A percentile compares a stretch with the other conserved stretches of the same genome.
phyloP scores from a whole-genome alignment of 1,140 invertebrate genomes.

The Hesperophylax magnus region DNA sequence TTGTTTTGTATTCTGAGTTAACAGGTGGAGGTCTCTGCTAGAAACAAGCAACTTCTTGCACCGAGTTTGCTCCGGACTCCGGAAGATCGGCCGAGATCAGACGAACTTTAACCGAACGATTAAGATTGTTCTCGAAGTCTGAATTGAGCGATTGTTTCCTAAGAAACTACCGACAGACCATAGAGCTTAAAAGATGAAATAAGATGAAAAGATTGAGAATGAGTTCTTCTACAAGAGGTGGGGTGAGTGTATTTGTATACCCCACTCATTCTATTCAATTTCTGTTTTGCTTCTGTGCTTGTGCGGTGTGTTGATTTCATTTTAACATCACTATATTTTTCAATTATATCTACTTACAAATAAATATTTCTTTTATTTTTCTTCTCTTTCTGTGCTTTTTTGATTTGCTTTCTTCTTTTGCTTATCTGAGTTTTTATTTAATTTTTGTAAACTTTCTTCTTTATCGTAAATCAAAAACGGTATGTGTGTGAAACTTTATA shows the following conservation, averaged over 20 bases:
- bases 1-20: slow-evolving; percentile 55
- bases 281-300: slow-evolving; percentile 43
- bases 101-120: background rate
- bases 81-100: slow-evolving; percentile 1
- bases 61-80: background rate
- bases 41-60: background rate
- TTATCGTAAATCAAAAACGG: too few species aligned
- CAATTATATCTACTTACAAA: background rate
- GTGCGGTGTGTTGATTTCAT: background rate
- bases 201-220: slow-evolving; percentile 15
- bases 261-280: slow-evolving; percentile 28
- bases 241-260: slow-evolving; percentile 43
- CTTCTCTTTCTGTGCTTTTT: slow-evolving; percentile 3
- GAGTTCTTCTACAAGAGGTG: slow-evolving; percentile 44
- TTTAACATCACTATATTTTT: background rate
- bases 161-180: slow-evolving; percentile 2
- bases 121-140: slow-evolving; percentile 23
- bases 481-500: too few species aligned
- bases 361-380: background rate
- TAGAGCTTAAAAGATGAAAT: background rate
- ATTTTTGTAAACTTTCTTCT: background rate
- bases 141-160: slow-evolving; percentile 1
- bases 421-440: background rate
- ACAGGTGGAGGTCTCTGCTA: slow-evolving; percentile 56
- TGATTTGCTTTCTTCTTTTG: background rate